phyloP scores from a whole-genome alignment of 2,113 vertebrate genomes.

The Vulpes ferrilata region DNA sequence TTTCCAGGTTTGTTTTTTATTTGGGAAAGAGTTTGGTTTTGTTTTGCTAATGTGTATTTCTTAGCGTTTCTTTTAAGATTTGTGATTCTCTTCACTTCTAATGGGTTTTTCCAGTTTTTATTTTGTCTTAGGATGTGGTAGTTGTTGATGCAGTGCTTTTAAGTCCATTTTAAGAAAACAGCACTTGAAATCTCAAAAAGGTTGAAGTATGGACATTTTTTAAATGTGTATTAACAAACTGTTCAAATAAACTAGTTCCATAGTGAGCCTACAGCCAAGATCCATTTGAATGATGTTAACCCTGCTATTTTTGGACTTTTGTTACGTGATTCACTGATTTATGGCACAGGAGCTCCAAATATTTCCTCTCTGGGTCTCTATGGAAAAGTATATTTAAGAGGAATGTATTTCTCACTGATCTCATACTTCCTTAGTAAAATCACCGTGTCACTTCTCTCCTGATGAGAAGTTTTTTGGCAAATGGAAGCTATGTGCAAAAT shows the following conservation, averaged over 20 bases:
- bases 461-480: not conserved
- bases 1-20: not conserved
- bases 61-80: not conserved
- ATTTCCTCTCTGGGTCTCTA: conserved; percentile 59
- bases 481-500: not conserved
- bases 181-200: not conserved
- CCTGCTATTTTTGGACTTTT: conserved; percentile 25
- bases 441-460: not conserved
- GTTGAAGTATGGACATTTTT: not conserved
- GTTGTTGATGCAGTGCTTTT: not conserved
- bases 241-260: not conserved
- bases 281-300: conserved; percentile 31
- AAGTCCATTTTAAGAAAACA: conserved; percentile 50
- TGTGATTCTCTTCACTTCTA: not conserved
- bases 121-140: not conserved
- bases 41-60: not conserved
- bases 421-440: conserved; percentile 58
- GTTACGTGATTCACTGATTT: conserved; percentile 48
- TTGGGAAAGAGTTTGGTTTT: not conserved
- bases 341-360: conserved; percentile 16
- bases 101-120: not conserved
- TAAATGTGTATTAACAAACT: not conserved
- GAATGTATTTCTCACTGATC: conserved; percentile 50
- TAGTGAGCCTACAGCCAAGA: not conserved
- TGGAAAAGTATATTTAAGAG: not conserved